Conservation (phyloP, 2,797 vertebrate genomes). For the Lophius americanus region DNA sequence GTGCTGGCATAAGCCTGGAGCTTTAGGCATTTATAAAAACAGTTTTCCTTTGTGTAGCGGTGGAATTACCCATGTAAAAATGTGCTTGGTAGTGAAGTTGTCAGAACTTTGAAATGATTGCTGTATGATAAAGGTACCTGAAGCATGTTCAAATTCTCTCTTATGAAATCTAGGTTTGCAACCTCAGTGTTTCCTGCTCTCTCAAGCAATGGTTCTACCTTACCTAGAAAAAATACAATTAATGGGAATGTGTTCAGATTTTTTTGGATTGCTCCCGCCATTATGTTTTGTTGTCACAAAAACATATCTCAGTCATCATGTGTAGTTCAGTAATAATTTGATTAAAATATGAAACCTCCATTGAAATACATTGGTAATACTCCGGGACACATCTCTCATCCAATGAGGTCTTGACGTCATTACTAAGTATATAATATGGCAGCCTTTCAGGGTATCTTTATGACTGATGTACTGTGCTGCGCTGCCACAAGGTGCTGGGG, state of each 20-base stretch:
- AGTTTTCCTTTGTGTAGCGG: conserved; percentile 22
- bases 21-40: conserved; percentile 25
- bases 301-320: conserved; percentile 20
- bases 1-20: conserved; percentile 20
- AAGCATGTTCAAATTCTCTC: conserved; percentile 19
- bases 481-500: conserved; percentile 47
- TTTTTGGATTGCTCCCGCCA: conserved; percentile 4
- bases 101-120: conserved; percentile 25
- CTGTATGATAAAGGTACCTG: conserved; percentile 29
- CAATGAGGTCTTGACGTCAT: conserved; percentile 41
- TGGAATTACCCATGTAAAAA: conserved; percentile 48
- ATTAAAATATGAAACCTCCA: conserved; percentile 20
- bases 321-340: conserved; percentile 22
- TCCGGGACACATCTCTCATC: conserved; percentile 26
- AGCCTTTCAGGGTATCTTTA: conserved; percentile 32
- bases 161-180: conserved; percentile 33
- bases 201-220: conserved; percentile 34
- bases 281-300: conserved; percentile 22
- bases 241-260: background rate
- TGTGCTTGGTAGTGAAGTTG: conserved; percentile 30
- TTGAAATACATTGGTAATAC: conserved; percentile 13
- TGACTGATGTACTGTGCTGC: conserved; percentile 13
- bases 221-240: background rate
- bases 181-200: conserved; percentile 34
- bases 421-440: conserved; percentile 27